phyloP scores from a whole-genome alignment of 2,888 invertebrate species.

The Frankliniella intonsa region DNA sequence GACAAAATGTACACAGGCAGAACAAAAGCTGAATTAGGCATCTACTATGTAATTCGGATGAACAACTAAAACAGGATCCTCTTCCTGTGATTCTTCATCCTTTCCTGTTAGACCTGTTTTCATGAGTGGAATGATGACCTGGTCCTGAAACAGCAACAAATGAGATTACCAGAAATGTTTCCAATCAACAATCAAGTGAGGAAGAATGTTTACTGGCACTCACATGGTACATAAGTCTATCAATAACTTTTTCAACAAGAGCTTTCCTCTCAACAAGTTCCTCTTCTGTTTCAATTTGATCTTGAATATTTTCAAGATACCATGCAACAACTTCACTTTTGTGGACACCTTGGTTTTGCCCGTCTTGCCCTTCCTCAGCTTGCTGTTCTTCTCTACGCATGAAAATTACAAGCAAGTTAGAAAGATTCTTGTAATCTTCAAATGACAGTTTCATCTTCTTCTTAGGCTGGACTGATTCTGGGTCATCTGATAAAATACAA shows the following conservation, averaged over 20 bases:
- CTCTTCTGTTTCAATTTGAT: slow-evolving; percentile 84
- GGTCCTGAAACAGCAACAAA: slow-evolving; percentile 56
- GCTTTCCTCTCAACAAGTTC: slow-evolving; percentile 84
- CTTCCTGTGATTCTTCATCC: slow-evolving; percentile 53
- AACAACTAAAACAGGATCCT: slow-evolving; percentile 82
- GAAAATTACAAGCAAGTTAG: slow-evolving; percentile 84
- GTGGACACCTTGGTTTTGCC: slow-evolving; percentile 41
- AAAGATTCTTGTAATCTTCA: slow-evolving; percentile 88
- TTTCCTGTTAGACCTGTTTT: slow-evolving; percentile 53
- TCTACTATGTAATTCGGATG: slow-evolving; percentile 79
- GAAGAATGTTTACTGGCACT: slow-evolving; percentile 44
- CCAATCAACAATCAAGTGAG: not conserved
- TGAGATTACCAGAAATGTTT: slow-evolving; percentile 26
- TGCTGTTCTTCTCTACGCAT: slow-evolving; percentile 75
- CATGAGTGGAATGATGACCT: slow-evolving; percentile 68
- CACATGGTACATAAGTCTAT: slow-evolving; percentile 80
- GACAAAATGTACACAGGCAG: not conserved
- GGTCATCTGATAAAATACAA: not conserved
- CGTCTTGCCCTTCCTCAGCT: slow-evolving; percentile 36
- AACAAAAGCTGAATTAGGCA: not conserved
- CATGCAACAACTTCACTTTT: slow-evolving; percentile 84
- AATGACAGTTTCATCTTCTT: slow-evolving; percentile 79
- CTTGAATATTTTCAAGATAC: slow-evolving; percentile 85
- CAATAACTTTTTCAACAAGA: slow-evolving; percentile 89
- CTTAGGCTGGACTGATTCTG: slow-evolving; percentile 47